Conservation (phyloP, 2,888 invertebrate species). For the Byasa hedistus region DNA sequence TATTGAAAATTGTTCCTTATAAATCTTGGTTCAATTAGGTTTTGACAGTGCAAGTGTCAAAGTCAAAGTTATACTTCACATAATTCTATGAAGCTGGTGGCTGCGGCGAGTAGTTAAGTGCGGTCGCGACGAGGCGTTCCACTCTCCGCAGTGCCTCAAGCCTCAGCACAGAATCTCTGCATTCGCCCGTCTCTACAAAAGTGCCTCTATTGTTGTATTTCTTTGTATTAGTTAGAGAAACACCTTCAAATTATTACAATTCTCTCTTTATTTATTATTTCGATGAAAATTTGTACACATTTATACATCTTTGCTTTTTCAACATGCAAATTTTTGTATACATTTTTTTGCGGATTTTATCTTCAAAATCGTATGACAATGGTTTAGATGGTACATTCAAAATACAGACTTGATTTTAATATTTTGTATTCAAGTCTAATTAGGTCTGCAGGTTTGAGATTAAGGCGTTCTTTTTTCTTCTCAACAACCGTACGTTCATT, state of each 20-base stretch:
- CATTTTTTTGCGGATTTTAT: no score
- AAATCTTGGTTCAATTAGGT: no score
- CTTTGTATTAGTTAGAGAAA: slow-evolving; percentile 2
- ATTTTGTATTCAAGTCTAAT: neutral
- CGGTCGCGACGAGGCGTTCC: slow-evolving; percentile 22
- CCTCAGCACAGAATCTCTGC: neutral
- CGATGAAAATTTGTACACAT: neutral
- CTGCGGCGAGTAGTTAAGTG: slow-evolving; percentile 20
- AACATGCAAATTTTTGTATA: no score
- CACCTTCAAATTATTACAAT: neutral
- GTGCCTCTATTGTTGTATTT: slow-evolving; percentile 20
- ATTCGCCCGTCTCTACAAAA: slow-evolving; percentile 10
- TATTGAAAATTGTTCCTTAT: no score
- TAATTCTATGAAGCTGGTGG: slow-evolving; percentile 1
- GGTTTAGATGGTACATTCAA: neutral
- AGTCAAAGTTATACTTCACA: neutral
- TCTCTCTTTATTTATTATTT: neutral
- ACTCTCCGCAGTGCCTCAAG: slow-evolving; percentile 17
- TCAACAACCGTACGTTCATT: slow-evolving; percentile 10
- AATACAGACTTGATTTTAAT: neutral
- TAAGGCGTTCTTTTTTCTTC: neutral
- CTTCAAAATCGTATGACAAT: neutral
- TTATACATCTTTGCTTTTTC: no score
- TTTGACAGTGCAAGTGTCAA: neutral
- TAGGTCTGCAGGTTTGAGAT: neutral